phyloP scores from a whole-genome alignment of 2,888 invertebrate genomes.

The Margaritifera margaritifera region DNA sequence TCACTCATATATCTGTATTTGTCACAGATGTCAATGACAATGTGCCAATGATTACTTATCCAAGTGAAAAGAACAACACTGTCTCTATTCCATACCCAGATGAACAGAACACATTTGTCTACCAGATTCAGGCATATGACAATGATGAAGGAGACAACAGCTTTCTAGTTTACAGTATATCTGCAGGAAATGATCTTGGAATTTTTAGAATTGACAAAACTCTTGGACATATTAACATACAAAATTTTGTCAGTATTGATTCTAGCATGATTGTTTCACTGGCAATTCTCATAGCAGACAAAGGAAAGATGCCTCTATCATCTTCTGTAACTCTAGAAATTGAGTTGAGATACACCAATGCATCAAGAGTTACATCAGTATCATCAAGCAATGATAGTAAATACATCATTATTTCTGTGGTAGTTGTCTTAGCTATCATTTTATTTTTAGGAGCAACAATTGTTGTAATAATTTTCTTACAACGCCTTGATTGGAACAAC shows the following conservation, averaged over 20 bases:
- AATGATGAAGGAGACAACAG: constrained; percentile 33
- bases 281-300: constrained; percentile 23
- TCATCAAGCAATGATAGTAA: constrained; percentile 22
- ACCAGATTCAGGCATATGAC: constrained; percentile 31
- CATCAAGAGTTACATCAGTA: constrained; percentile 3
- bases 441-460: constrained; percentile 42
- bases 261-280: constrained; percentile 18
- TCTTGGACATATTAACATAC: constrained; percentile 30
- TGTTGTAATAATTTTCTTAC: constrained; percentile 38
- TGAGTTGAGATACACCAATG: constrained; percentile 30
- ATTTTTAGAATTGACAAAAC: constrained; percentile 33
- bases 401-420: constrained; percentile 48
- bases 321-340: constrained; percentile 17
- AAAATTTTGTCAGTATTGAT: constrained; percentile 24
- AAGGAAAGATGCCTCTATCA: constrained; percentile 12
- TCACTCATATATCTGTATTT: constrained; percentile 38
- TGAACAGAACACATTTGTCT: constrained; percentile 30
- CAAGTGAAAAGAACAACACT: constrained; percentile 45
- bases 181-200: constrained; percentile 27
- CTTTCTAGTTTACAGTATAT: constrained; percentile 24
- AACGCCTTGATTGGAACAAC: constrained; percentile 37
- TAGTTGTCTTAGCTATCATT: constrained; percentile 46
- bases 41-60: constrained; percentile 55
- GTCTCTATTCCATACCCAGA: constrained; percentile 32
- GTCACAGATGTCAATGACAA: constrained; percentile 59